phyloP scores from a whole-genome alignment of 2,888 invertebrate species.

The Acanthosepion lycidas region DNA sequence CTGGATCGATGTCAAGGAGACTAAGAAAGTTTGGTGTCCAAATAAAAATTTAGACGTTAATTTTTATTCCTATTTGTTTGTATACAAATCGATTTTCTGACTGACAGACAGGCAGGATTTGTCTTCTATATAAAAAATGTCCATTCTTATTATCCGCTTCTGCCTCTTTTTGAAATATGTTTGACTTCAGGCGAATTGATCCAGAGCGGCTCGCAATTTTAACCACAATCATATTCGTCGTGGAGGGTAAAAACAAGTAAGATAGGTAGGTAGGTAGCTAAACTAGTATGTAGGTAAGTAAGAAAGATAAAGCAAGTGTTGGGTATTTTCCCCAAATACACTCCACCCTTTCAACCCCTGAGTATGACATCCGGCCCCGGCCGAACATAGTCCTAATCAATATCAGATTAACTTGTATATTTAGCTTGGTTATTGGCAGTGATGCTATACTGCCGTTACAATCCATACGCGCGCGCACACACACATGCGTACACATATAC shows the following conservation, averaged over 20 bases:
- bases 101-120: too few relatives aligned
- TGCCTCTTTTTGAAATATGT: too few relatives aligned
- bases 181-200: not conserved
- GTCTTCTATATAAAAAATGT: too few relatives aligned
- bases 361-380: not conserved
- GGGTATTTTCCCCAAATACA: constrained; percentile 15
- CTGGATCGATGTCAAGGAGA: too few relatives aligned
- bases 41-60: too few relatives aligned
- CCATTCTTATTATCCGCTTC: too few relatives aligned
- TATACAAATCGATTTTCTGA: too few relatives aligned
- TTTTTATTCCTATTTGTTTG: too few relatives aligned
- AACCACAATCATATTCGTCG: not conserved
- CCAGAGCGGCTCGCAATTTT: not conserved
- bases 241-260: not conserved
- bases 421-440: not conserved
- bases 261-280: not conserved
- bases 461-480: not conserved
- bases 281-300: not conserved
- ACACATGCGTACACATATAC: not conserved
- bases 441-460: not conserved
- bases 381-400: not conserved
- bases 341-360: not conserved
- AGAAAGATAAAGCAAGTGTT: not conserved
- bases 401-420: constrained; percentile 33
- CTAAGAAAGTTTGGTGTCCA: too few relatives aligned